A percentile compares a stretch with the other conserved stretches of the same genome.
These are phyloP conservation scores for Achatina immaculata DNA, from an alignment of 1,140 invertebrate genomes.

Conservation along the genomic window DNA sequence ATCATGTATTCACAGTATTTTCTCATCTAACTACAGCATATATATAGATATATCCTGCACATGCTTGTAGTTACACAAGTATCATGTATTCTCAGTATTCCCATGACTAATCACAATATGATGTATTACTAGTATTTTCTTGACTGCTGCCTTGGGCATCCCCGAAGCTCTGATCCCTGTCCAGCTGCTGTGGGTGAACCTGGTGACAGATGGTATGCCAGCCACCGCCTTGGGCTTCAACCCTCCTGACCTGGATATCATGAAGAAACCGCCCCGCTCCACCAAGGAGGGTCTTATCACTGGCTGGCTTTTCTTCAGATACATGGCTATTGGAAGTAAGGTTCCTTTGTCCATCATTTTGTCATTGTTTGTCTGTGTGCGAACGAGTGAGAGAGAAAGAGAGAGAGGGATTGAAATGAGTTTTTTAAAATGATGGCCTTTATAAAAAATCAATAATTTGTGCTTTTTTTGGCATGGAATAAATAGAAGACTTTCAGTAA, in stretches of 20 bases:
- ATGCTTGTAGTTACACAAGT: too few relatives aligned
- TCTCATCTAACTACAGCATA: too few relatives aligned
- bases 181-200: conserved; percentile 99
- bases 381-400: too few relatives aligned
- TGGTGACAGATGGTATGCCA: conserved; percentile 99
- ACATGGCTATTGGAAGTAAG: conserved; percentile 87
- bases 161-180: conserved; percentile 99
- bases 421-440: too few relatives aligned
- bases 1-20: too few relatives aligned
- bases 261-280: conserved; percentile 96
- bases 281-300: conserved; percentile 98
- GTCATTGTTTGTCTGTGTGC: background rate
- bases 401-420: too few relatives aligned
- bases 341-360: conserved; percentile 5
- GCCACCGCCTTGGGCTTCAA: conserved; percentile 99
- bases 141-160: conserved; percentile 98
- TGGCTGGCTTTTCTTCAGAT: conserved; percentile 99
- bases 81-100: too few relatives aligned
- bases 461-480: too few relatives aligned
- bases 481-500: too few relatives aligned
- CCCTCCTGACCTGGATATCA: conserved; percentile 99
- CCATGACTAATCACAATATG: too few relatives aligned
- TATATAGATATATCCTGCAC: too few relatives aligned
- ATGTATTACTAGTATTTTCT: conserved; percentile 91
- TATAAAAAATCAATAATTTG: too few relatives aligned